Evolutionary conservation across 2,888 invertebrate species (phyloP).

Genomic region (Platynereis dumerilii): DNA sequence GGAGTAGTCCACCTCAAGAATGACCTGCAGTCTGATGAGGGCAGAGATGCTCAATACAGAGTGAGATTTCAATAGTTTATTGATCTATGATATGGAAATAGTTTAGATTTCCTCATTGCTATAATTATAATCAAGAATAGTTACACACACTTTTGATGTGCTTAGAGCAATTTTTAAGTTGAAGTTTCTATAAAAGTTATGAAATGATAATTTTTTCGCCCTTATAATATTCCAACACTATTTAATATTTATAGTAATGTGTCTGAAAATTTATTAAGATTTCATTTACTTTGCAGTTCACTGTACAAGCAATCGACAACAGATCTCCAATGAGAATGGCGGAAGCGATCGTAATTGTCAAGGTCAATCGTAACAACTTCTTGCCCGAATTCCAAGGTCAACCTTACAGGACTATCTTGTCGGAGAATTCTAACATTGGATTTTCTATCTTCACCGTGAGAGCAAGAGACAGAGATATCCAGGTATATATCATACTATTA

Average conservation of each 20-base stretch:
- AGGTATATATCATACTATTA: too few relatives aligned
- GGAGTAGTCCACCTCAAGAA: slow-evolving; percentile 31
- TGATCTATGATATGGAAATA: too few relatives aligned
- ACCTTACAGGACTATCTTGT: slow-evolving; percentile 26
- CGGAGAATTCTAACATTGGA: slow-evolving; percentile 29
- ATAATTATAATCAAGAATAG: too few relatives aligned
- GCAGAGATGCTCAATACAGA: slow-evolving; percentile 32
- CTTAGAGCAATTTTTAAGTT: too few relatives aligned
- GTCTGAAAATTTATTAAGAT: too few relatives aligned
- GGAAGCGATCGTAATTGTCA: slow-evolving; percentile 40
- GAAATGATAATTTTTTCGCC: too few relatives aligned
- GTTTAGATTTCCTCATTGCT: too few relatives aligned
- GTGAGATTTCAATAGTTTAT: slow-evolving; percentile 29
- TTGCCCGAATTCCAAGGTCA: slow-evolving; percentile 42
- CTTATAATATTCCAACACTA: too few relatives aligned
- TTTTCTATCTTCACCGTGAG: slow-evolving; percentile 28
- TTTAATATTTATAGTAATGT: too few relatives aligned
- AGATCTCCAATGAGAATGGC: slow-evolving; percentile 30
- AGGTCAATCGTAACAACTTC: slow-evolving; percentile 46
- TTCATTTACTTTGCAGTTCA: slow-evolving; percentile 33
- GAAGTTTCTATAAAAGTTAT: too few relatives aligned
- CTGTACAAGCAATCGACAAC: slow-evolving; percentile 33
- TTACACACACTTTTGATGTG: too few relatives aligned
- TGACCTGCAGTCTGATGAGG: slow-evolving; percentile 26
- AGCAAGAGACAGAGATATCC: slow-evolving; percentile 36